Evolutionary conservation across 2,888 invertebrate species (phyloP).

Genomic region (Matsumyia berberina): DNA sequence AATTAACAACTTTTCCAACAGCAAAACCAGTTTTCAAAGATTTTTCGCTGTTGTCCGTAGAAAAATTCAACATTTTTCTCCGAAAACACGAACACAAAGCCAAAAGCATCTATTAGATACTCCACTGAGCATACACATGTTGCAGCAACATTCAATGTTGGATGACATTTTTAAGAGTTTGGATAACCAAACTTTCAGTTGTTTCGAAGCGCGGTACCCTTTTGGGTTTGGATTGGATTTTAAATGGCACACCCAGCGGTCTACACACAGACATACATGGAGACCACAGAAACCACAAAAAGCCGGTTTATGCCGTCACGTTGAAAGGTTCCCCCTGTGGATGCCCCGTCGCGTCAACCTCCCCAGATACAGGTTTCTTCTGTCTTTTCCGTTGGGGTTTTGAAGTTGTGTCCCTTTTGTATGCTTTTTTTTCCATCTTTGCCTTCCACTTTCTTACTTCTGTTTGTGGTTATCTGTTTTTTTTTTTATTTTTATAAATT

Average conservation of each 20-base stretch:
- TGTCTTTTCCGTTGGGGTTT: constrained; percentile 63
- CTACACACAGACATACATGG: constrained; percentile 20
- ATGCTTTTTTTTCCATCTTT: constrained; percentile 38
- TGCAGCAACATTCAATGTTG: constrained; percentile 38
- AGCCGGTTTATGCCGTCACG: constrained; percentile 74
- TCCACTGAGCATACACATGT: constrained; percentile 17
- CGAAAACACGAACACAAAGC: constrained; percentile 5
- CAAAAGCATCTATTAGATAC: constrained; percentile 14
- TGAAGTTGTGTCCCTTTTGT: constrained; percentile 43
- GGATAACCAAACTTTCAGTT: constrained; percentile 32
- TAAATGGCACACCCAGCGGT: constrained; percentile 48
- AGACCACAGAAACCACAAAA: constrained; percentile 60
- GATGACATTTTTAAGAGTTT: not conserved
- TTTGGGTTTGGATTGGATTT: constrained; percentile 24
- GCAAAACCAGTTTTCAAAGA: constrained; percentile 17
- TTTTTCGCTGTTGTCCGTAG: not conserved
- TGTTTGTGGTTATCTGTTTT: constrained; percentile 28
- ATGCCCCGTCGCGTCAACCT: too few species aligned
- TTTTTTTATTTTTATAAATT: constrained; percentile 36
- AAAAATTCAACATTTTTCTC: constrained; percentile 4
- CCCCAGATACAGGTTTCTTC: constrained; percentile 62
- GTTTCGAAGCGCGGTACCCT: constrained; percentile 30
- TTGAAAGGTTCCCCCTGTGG: constrained; percentile 35
- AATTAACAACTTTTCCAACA: not conserved
- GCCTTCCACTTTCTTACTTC: constrained; percentile 37